phyloP scores from a whole-genome alignment of 2,888 invertebrate genomes.

The Zygogramma bicolorata region DNA sequence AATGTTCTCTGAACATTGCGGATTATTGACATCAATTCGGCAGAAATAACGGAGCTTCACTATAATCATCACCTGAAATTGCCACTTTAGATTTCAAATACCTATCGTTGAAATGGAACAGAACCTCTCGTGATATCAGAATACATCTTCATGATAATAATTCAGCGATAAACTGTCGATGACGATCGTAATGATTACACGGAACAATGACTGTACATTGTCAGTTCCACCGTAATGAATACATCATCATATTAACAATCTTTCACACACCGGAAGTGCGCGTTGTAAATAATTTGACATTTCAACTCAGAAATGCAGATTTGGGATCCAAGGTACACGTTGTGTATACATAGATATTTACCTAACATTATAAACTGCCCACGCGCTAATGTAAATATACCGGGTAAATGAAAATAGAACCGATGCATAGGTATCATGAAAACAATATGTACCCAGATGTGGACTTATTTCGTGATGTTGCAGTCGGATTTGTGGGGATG shows the following conservation, averaged over 20 bases:
- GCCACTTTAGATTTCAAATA: too few relatives aligned
- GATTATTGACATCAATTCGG: too few relatives aligned
- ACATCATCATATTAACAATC: slow-evolving; percentile 23
- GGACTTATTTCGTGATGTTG: too few relatives aligned
- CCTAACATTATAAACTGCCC: neutral
- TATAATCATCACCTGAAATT: too few relatives aligned
- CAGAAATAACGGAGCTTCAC: too few relatives aligned
- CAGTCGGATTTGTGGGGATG: too few relatives aligned
- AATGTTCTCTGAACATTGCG: too few relatives aligned
- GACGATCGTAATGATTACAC: neutral
- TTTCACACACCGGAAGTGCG: slow-evolving; percentile 32
- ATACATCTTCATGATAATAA: neutral
- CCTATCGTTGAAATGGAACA: too few relatives aligned
- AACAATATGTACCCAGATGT: too few relatives aligned
- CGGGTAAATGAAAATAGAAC: neutral
- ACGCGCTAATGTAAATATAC: neutral
- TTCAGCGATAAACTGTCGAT: slow-evolving; percentile 1
- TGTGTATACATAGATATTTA: neutral
- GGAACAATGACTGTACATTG: neutral
- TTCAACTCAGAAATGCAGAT: slow-evolving; percentile 29
- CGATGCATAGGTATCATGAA: too few relatives aligned
- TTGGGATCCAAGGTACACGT: neutral
- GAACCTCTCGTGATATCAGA: neutral
- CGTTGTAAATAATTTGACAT: slow-evolving; percentile 37
- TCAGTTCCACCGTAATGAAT: slow-evolving; percentile 20